Conservation (phyloP, 2,113 vertebrate genomes). For the Mionectes macconnelli region DNA sequence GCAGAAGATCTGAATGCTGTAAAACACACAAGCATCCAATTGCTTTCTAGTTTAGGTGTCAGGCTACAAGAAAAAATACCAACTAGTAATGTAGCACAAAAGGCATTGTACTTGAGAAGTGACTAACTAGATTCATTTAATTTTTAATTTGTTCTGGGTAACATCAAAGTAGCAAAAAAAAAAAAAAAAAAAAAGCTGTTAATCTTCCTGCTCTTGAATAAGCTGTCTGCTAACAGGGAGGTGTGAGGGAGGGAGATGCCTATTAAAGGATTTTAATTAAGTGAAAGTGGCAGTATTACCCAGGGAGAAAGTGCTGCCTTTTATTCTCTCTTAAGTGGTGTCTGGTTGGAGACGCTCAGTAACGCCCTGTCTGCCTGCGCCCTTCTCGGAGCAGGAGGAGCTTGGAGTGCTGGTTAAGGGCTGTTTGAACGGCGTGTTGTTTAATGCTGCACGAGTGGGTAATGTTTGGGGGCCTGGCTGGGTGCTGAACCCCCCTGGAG, state of each 20-base stretch:
- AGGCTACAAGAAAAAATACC: neutral
- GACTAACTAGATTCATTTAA: slow-evolving; percentile 10
- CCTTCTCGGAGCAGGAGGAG: neutral
- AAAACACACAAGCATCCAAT: neutral
- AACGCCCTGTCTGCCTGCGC: neutral
- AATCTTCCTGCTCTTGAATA: slow-evolving; percentile 42
- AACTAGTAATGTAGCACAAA: neutral
- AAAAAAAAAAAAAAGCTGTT: slow-evolving; percentile 24
- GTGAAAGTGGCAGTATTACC: slow-evolving; percentile 34
- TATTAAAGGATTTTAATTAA: slow-evolving; percentile 55
- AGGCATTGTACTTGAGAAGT: neutral
- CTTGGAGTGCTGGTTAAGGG: neutral
- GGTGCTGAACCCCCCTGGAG: neutral
- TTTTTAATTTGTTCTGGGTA: slow-evolving; percentile 44
- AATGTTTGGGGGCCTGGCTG: fast-evolving
- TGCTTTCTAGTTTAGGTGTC: neutral
- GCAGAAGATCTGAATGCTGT: neutral
- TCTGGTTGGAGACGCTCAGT: neutral
- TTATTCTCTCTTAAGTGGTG: neutral
- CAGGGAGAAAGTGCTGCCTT: slow-evolving; percentile 14
- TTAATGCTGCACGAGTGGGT: fast-evolving
- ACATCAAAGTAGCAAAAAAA: slow-evolving; percentile 57
- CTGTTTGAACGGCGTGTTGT: fast-evolving
- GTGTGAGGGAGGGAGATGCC: neutral
- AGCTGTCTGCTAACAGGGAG: slow-evolving; percentile 1